Conservation (phyloP, 1,140 invertebrate genomes). For the Subanguina moxae region DNA sequence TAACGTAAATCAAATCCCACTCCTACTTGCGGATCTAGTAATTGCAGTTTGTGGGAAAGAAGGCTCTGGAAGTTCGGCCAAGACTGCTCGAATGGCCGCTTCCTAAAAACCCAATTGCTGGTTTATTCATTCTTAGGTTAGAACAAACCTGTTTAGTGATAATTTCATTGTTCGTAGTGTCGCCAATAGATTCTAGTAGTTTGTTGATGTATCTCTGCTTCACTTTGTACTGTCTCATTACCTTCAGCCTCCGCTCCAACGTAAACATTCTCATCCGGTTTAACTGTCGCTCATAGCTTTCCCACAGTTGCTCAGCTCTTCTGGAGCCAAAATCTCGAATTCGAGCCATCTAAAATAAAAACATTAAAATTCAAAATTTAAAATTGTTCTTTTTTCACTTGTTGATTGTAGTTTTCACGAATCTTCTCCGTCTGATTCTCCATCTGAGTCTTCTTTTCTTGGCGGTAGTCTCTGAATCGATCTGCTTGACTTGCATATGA, state of each 20-base stretch:
- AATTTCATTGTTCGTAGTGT: conserved; percentile 45
- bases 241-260: conserved; percentile 53
- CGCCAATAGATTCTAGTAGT: conserved; percentile 49
- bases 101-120: conserved; percentile 41
- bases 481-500: conserved; percentile 54
- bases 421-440: conserved; percentile 56
- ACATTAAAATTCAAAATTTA: background rate
- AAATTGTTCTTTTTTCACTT: no score
- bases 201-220: conserved; percentile 57
- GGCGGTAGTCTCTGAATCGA: conserved; percentile 55
- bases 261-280: conserved; percentile 56
- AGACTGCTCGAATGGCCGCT: conserved; percentile 45
- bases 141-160: conserved; percentile 42
- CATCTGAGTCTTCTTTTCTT: conserved; percentile 39
- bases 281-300: conserved; percentile 55
- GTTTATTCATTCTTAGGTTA: conserved; percentile 1
- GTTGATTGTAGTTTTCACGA: conserved; percentile 55
- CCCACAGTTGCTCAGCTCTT: conserved; percentile 52
- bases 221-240: conserved; percentile 57
- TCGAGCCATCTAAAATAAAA: conserved; percentile 45
- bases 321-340: conserved; percentile 54
- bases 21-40: conserved; percentile 32
- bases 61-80: conserved; percentile 37
- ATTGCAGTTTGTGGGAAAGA: conserved; percentile 11
- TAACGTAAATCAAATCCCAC: no score